These are phyloP conservation scores for Drosophila koepferae DNA, from an alignment of 2,888 invertebrate genomes.

Conservation along the genomic window DNA sequence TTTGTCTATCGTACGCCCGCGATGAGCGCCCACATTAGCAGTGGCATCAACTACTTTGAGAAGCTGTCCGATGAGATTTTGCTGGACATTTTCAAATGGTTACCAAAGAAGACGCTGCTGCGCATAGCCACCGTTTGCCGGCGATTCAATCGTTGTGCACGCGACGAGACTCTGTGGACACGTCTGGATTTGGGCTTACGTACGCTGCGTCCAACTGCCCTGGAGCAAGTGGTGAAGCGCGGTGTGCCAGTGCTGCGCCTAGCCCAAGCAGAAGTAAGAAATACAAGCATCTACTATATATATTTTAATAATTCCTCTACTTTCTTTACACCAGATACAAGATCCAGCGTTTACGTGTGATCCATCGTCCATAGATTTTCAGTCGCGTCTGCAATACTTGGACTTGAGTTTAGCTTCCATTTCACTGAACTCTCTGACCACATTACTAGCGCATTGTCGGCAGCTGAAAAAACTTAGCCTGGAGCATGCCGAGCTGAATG, in stretches of 20 bases:
- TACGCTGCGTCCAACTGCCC: conserved; percentile 88
- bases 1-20: conserved; percentile 81
- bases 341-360: conserved; percentile 63
- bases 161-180: conserved; percentile 95
- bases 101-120: conserved; percentile 91
- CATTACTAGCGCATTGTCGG: conserved; percentile 88
- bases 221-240: conserved; percentile 91
- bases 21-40: conserved; percentile 64
- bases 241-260: conserved; percentile 92
- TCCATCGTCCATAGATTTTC: conserved; percentile 76
- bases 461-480: conserved; percentile 93
- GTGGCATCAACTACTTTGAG: conserved; percentile 88
- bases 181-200: conserved; percentile 92
- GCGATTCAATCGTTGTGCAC: conserved; percentile 91
- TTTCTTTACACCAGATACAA: conserved; percentile 41
- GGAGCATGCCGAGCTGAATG: conserved; percentile 90
- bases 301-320: not conserved
- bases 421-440: conserved; percentile 87
- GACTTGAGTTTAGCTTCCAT: conserved; percentile 94
- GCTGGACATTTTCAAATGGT: conserved; percentile 92
- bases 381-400: conserved; percentile 90
- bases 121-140: conserved; percentile 91
- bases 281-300: too few species aligned
- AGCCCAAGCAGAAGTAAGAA: conserved; percentile 91
- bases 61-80: conserved; percentile 93